phyloP scores from a whole-genome alignment of 2,888 invertebrate species.

The Antitype chi region DNA sequence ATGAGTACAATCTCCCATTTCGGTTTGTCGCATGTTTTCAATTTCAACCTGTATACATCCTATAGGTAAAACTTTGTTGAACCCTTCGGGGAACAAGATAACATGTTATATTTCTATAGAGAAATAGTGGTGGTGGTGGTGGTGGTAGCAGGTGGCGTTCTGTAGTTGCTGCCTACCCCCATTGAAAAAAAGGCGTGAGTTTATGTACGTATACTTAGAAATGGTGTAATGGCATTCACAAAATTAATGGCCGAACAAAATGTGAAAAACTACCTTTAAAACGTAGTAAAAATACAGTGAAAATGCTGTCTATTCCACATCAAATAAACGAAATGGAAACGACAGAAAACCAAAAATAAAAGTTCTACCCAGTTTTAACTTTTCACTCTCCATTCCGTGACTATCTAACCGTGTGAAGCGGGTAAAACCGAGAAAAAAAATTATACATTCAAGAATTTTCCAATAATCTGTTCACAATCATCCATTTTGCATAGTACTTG shows the following conservation, averaged over 20 bases:
- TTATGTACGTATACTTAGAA: too few species aligned
- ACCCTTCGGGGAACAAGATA: too few species aligned
- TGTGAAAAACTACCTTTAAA: too few species aligned
- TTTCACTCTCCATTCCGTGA: not conserved
- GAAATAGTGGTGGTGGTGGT: too few species aligned
- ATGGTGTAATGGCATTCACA: not conserved
- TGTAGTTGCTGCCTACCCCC: too few species aligned
- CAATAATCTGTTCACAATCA: constrained; percentile 46
- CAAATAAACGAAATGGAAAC: not conserved
- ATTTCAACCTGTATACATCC: too few species aligned
- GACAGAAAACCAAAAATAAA: not conserved
- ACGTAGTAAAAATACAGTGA: not conserved
- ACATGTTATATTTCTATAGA: too few species aligned
- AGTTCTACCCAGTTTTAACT: not conserved
- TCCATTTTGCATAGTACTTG: constrained; percentile 46
- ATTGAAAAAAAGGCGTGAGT: too few species aligned
- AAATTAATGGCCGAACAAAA: not conserved
- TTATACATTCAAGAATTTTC: constrained; percentile 50
- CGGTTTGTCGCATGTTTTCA: too few species aligned
- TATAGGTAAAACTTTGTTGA: too few species aligned
- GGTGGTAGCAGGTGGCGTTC: too few species aligned
- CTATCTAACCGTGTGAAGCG: not conserved
- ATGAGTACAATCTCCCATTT: too few species aligned
- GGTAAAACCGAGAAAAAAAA: constrained; percentile 10
- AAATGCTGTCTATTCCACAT: not conserved